A percentile compares a stretch with the other conserved stretches of the same genome.
Conservation (phyloP, 2,113 vertebrate species). For the Tetraodon nigroviridis region DNA sequence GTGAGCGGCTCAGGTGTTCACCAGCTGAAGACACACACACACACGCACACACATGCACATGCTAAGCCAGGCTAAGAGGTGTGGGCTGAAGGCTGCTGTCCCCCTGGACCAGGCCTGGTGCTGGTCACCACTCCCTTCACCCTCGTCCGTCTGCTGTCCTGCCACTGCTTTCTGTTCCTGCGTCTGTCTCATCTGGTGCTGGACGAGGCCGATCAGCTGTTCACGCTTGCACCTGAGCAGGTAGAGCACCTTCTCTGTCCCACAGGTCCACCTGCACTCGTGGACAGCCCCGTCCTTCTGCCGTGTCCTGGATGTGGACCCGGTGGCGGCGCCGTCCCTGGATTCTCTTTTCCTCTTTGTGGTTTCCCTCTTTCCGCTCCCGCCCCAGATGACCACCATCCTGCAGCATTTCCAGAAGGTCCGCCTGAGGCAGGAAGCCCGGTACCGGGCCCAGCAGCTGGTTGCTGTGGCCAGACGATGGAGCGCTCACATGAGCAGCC, state of each 20-base stretch:
- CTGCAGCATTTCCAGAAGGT: conserved; percentile 81
- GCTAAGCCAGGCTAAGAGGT: too few species aligned
- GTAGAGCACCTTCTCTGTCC: conserved; percentile 53
- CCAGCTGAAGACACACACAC: too few species aligned
- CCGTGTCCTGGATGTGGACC: too few species aligned
- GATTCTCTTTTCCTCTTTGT: too few species aligned
- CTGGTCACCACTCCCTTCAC: conserved; percentile 83
- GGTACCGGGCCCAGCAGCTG: conserved; percentile 72
- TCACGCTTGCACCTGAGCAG: conserved; percentile 75
- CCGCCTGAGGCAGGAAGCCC: conserved; percentile 49
- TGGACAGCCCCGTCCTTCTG: too few species aligned
- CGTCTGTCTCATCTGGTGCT: conserved; percentile 84
- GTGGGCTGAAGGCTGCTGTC: not conserved
- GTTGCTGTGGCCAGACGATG: conserved; percentile 79
- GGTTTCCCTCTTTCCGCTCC: too few species aligned
- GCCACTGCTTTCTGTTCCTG: conserved; percentile 75
- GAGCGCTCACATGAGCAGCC: conserved; percentile 66
- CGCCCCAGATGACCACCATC: conserved; percentile 80
- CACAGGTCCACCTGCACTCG: too few species aligned
- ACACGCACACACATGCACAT: too few species aligned
- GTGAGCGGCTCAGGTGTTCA: too few species aligned
- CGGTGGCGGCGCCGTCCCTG: too few species aligned
- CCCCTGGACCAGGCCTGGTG: conserved; percentile 72
- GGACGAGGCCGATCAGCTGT: conserved; percentile 79
- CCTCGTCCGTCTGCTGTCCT: conserved; percentile 77